Conservation (phyloP, 2,113 vertebrate species). For the Sturnus vulgaris region DNA sequence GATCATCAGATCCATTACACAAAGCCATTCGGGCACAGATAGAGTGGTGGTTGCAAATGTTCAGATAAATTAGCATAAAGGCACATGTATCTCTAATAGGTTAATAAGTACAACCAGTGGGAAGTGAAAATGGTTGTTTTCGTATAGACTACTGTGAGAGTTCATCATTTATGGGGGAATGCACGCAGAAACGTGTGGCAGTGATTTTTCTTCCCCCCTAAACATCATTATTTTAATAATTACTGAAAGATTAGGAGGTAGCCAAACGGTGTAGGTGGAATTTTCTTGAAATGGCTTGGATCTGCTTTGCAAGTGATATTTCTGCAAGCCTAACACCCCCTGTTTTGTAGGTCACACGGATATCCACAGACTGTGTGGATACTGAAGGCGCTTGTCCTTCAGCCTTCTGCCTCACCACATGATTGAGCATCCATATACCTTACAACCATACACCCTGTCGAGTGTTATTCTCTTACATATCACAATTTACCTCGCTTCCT, state of each 20-base stretch:
- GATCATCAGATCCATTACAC: neutral
- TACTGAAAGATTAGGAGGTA: neutral
- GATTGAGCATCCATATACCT: conserved; percentile 60
- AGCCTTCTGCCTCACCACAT: conserved; percentile 66
- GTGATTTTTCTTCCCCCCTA: neutral
- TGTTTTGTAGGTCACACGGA: conserved; percentile 58
- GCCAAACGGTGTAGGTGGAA: neutral
- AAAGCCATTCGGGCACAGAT: neutral
- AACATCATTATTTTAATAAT: neutral
- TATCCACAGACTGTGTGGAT: conserved; percentile 32
- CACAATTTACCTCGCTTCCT: conserved; percentile 71
- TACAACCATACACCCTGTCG: conserved; percentile 70
- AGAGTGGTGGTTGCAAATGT: neutral
- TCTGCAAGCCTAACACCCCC: neutral
- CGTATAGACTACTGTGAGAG: neutral
- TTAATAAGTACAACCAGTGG: neutral
- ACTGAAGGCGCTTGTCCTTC: conserved; percentile 73
- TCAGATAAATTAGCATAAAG: neutral
- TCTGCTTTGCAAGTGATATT: neutral
- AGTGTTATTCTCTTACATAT: conserved; percentile 71
- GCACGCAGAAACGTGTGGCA: fast-evolving
- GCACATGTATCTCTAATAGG: neutral
- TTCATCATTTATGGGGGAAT: neutral
- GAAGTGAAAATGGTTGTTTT: neutral
- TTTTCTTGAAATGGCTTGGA: neutral